A percentile compares a stretch with the other conserved stretches of the same genome.
Conservation (phyloP, 2,113 vertebrate species). For the Chrysemys picta region DNA sequence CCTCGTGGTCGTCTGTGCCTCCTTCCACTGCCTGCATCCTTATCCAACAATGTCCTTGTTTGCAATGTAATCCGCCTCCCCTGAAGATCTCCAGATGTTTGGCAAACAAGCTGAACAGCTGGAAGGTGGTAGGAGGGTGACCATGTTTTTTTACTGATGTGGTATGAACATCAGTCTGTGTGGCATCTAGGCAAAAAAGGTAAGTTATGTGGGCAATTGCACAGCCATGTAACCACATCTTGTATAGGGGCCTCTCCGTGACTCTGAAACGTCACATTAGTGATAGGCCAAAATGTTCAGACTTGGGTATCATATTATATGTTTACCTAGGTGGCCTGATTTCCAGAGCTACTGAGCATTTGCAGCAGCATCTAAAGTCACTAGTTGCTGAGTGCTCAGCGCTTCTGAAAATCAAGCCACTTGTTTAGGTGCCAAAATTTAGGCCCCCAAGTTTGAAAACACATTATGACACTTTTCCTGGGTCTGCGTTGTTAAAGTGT, state of each 20-base stretch:
- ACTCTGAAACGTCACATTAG: neutral
- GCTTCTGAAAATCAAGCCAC: neutral
- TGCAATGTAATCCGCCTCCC: neutral
- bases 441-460: neutral
- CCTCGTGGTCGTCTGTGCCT: neutral
- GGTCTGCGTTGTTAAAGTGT: neutral
- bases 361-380: neutral
- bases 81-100: neutral
- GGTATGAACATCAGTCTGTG: accelerated
- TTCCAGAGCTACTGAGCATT: accelerated
- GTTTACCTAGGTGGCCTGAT: neutral
- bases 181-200: neutral
- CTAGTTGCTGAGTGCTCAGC: neutral
- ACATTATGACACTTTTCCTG: neutral
- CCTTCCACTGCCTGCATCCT: neutral
- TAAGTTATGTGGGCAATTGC: neutral
- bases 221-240: neutral
- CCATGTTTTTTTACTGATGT: neutral
- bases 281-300: neutral
- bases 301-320: neutral
- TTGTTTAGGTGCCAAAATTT: neutral
- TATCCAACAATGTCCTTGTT: too few species aligned
- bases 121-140: neutral
- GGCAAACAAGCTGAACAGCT: neutral
- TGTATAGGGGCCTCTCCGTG: neutral